Base-by-base conservation (phyloP, 2,888 invertebrate species). In the Lithodes maja region DNA sequence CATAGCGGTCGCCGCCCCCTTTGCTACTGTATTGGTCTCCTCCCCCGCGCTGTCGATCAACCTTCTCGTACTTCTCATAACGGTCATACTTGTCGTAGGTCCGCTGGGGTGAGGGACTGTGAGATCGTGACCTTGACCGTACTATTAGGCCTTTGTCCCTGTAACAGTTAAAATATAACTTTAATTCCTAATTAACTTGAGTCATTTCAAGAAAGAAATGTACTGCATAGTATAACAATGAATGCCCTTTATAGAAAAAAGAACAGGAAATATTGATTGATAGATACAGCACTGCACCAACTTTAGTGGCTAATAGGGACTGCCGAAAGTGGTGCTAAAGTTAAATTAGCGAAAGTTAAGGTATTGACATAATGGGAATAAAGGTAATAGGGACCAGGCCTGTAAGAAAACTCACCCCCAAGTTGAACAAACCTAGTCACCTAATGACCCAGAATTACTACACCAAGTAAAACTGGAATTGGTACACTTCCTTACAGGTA, bases 51-150 rank as follows among this genome's bases (percentile, higher is more conserved):
- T 89, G 84, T 15, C 88, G 17, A 12, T 89, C 83, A 15, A 71
- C 79, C 77, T 89, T 91, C 12, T 91, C 91, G n/a, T 89, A 86
- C 75, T 89, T 90, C 15, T 90, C 90, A 71, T 83, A 90, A 3
- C 90, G 75, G n/a, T 91, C 90, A 69, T 90, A 90, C 84, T 91
- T 91, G 12, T 91, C 90, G 80, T 91, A 91, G 78, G 82, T 90
- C 55, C 91, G 81, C 12, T 83, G 85, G 0, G 91, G 92, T 12
- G 91, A 91, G 49, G 89, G 75, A 2, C 91, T 90, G 77, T 89
- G 90, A 2, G 92, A 91, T 53, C 92, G 78, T 1, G 91, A 91
- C n/a, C 90, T 68, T 3, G 91, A 91, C 49, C 90, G 79, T 12
- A 90, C 91, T 68, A 91, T 91, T 3, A 88, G 80, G 0, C 91